Conservation (phyloP, 2,888 invertebrate species). For the Serripes groenlandicus region DNA sequence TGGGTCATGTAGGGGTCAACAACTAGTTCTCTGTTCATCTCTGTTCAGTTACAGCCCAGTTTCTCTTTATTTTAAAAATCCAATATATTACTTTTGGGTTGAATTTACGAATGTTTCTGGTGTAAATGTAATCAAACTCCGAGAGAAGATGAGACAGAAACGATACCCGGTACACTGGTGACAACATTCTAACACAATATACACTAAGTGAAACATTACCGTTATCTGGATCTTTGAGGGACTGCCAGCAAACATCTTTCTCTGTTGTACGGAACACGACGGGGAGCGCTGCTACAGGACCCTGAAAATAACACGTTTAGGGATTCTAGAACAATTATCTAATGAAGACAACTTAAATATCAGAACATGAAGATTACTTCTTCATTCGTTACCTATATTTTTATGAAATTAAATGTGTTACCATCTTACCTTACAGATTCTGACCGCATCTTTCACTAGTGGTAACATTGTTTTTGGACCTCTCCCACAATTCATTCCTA, state of each 20-base stretch:
- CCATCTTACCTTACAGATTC: slow-evolving; percentile 76
- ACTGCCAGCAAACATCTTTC: slow-evolving; percentile 50
- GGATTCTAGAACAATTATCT: neutral
- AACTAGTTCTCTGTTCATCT: too few species aligned
- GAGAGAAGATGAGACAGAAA: too few species aligned
- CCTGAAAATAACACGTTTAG: slow-evolving; percentile 36
- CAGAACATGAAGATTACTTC: neutral
- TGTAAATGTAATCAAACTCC: too few species aligned
- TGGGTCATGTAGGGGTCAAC: too few species aligned
- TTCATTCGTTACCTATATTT: neutral
- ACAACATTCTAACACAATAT: too few species aligned
- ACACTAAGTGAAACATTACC: too few species aligned
- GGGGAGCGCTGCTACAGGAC: slow-evolving; percentile 67
- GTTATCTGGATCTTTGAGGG: slow-evolving; percentile 60
- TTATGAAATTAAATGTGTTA: neutral
- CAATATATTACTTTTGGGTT: too few species aligned
- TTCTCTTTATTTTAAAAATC: too few species aligned
- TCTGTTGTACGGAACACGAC: slow-evolving; percentile 64
- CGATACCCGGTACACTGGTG: too few species aligned
- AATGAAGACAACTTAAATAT: neutral
- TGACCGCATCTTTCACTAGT: slow-evolving; percentile 73
- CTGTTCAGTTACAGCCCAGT: too few species aligned
- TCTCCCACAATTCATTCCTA: slow-evolving; percentile 82
- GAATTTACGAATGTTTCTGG: too few species aligned
- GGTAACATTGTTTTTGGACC: slow-evolving; percentile 82